These are phyloP conservation scores for Alsophila aescularia DNA, from an alignment of 2,888 invertebrate genomes.

Conservation along the genomic window DNA sequence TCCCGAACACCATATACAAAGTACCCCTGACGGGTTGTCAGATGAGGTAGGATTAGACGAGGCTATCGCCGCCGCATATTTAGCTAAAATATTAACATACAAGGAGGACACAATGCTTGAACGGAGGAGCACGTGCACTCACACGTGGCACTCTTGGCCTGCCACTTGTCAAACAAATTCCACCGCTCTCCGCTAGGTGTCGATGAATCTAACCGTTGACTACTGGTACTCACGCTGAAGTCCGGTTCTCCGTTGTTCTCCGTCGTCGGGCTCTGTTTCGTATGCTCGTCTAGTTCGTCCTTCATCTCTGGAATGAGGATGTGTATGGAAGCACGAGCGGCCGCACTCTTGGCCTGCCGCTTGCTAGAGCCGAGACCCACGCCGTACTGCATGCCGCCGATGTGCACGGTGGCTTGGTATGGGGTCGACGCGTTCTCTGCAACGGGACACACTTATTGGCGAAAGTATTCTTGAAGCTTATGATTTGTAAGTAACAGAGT, in stretches of 20 bases:
- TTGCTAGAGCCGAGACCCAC: constrained; percentile 97
- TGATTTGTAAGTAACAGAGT: no score
- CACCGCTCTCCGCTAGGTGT: not conserved
- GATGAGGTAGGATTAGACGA: no score
- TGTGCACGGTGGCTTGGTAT: constrained; percentile 96
- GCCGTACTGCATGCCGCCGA: constrained; percentile 97
- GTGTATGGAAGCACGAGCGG: constrained; percentile 94
- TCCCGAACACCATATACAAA: no score
- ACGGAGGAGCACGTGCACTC: no score
- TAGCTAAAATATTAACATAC: no score
- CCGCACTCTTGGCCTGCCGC: constrained; percentile 97
- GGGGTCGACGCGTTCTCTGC: constrained; percentile 95
- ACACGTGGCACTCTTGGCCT: no score
- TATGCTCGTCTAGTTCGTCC: constrained; percentile 86
- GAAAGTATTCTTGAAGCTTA: no score
- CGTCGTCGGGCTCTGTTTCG: constrained; percentile 25
- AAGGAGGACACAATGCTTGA: no score
- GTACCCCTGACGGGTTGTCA: no score
- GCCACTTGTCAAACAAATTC: not conserved
- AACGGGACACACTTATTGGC: not conserved
- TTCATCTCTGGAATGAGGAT: constrained; percentile 97
- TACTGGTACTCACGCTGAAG: constrained; percentile 55
- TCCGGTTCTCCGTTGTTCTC: constrained; percentile 53
- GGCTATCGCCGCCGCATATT: no score
- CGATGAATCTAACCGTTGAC: not conserved